Evolutionary conservation across 2,888 invertebrate genomes (phyloP), one percentile per base, ranked within the genome.

Genomic region (Xestia xanthographa): DNA sequence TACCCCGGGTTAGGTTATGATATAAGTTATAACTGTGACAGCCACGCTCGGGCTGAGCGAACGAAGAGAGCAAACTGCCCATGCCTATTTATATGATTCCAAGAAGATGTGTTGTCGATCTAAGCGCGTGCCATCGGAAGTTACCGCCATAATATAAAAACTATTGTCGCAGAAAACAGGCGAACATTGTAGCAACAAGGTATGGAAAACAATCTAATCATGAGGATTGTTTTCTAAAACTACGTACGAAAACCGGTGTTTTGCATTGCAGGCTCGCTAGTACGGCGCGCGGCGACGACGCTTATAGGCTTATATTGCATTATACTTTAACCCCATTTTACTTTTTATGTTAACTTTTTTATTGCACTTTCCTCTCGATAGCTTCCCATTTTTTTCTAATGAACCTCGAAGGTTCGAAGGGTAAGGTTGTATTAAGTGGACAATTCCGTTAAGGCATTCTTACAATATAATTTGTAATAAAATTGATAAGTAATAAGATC

Each of bases 151-250:
- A 41, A 41, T 63, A n/a, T n/a, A 41, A 41, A 41, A 6, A 63
- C 17, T 38, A 45, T 43, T 63, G 50, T 26, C 14, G 1, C 58
- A 50, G 43, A n/a, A 60, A 68, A 71, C 62, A n/a, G 14, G 14
- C 43, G 29, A 43, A 43, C 17, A 29, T 22, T 38, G 38, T 14
- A 48, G 6, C 3, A 17, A 41, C 5, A 11, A n/a, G 68, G 29
- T 43, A 68, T 79, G 53, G 14, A 41, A 63, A 41, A 71, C 38
- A 63, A 20, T 76, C 48, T 56, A 53, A 66, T 69, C 26, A 62
- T 14, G 22, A 22, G 29, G 22, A 60, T 38, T 79, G 48, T 79
- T 66, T 78, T 66, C 38, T 63, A 63, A 72, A 77, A 63, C 53
- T 53, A 45, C 20, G 22, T 0, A 12, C 1, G 0, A 8, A 3